A percentile compares a stretch with the other conserved stretches of the same genome.
Evolutionary conservation across 2,113 vertebrate species (phyloP).

Genomic region (mouse (Mus musculus)): DNA sequence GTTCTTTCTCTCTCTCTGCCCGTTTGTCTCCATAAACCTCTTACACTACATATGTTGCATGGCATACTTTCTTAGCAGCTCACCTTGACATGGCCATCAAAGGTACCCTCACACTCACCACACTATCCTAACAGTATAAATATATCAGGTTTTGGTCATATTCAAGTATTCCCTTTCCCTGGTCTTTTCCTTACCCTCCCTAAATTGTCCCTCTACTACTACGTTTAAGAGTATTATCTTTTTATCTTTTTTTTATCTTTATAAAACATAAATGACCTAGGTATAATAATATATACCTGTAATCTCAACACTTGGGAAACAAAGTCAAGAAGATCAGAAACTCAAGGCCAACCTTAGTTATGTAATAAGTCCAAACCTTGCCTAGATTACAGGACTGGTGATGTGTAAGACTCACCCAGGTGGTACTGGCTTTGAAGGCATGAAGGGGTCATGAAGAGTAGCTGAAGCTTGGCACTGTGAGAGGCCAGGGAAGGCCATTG

Average conservation of each 20-base stretch:
- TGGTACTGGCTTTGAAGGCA: no score
- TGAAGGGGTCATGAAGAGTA: no score
- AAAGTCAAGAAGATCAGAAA: background rate
- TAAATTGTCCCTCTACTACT: background rate
- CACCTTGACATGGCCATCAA: background rate
- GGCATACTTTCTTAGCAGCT: background rate
- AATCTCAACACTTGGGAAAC: background rate
- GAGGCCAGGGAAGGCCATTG: no score
- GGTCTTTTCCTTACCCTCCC: background rate
- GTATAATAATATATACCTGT: background rate
- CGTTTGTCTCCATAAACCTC: background rate
- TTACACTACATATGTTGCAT: background rate
- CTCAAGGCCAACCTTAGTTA: background rate
- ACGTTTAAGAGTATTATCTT: background rate
- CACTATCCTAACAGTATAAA: background rate
- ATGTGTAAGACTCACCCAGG: no score
- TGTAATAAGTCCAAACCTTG: background rate
- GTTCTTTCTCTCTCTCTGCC: background rate
- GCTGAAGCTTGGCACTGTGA: no score
- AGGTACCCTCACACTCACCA: background rate
- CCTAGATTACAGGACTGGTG: background rate
- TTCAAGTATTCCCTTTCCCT: background rate
- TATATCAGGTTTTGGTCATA: background rate
- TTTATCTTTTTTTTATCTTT: background rate
- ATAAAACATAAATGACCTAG: slow-evolving; percentile 30